These are phyloP conservation scores for Agelaius phoeniceus DNA, from an alignment of 2,113 vertebrate species.

Conservation along the genomic window DNA sequence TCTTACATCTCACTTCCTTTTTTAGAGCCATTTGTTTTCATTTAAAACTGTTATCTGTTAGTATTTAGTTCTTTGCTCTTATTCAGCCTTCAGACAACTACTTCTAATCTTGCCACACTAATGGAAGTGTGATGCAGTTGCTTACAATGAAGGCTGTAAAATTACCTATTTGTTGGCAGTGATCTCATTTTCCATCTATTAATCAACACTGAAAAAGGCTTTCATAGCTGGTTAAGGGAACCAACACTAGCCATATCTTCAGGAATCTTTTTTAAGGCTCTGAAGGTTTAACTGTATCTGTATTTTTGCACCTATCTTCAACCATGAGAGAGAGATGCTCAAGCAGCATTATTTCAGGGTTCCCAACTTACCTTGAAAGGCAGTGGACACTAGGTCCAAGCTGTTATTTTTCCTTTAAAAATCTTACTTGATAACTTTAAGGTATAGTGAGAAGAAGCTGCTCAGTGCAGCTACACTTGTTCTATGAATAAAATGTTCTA, in stretches of 20 bases:
- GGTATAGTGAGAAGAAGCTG: neutral
- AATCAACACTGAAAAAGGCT: neutral
- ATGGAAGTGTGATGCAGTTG: neutral
- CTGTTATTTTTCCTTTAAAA: neutral
- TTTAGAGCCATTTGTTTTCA: neutral
- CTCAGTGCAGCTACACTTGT: neutral
- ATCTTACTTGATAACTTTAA: neutral
- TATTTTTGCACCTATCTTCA: neutral
- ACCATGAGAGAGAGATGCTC: neutral
- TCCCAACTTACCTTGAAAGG: neutral
- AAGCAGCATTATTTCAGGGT: neutral
- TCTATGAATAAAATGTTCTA: slow-evolving; percentile 56
- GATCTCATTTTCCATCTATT: neutral
- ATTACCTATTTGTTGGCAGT: neutral
- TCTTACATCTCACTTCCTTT: neutral
- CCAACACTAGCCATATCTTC: neutral
- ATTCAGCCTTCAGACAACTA: neutral
- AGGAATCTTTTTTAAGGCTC: neutral
- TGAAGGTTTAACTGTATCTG: neutral
- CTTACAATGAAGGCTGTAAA: neutral
- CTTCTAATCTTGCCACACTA: neutral
- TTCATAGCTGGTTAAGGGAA: neutral
- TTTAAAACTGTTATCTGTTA: neutral
- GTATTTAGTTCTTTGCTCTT: neutral
- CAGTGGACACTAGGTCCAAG: neutral